Evolutionary conservation across 1,140 invertebrate genomes (phyloP), one percentile per base, ranked within the genome.

Genomic region (Luehdorfia chinensis): DNA sequence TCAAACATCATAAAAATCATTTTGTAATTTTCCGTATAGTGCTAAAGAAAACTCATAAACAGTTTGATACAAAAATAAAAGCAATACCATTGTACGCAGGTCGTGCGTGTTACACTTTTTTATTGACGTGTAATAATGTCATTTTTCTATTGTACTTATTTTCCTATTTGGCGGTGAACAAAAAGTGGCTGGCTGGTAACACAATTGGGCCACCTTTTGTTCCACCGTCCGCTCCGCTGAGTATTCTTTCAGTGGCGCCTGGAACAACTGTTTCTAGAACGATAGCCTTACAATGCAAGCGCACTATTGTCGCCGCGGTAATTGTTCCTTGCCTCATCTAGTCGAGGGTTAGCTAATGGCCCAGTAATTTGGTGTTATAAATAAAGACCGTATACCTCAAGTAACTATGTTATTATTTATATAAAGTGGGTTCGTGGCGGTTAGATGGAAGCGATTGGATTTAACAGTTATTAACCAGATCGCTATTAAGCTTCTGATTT

Each of bases 181-280:
- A 71, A 78, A 77, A 72, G 62, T 63, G 64, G 72, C 61, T 69
- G 53, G 63, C 53, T 74, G 53, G 72, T 78, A 78, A 75, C 66
- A 70, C 72, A 78, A 78, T 78, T 78, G 75, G 72, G 66, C 58
- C 67, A 67, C 57, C 72, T 70, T 69, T 78, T 78, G 75, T 78
- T 75, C 63, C 47, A 57, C 32, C 32, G 55, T 54, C 62, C 61
- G 55, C 62, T 56, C 33, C 50, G 50, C 43, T 56, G 60, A 50
- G 59, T 50, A 60, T 72, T 78, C 75, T 75, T 75, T 75, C 60
- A 76, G 57, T 56, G 56, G 58, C 67, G 68, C 60, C 66, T 75
- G 71, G 44, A 72, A 76, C 73, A 76, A 76, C 75, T 76, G 75
- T 74, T 75, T 57, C 72, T 66, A 62, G 64, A 66, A 62, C 71